Evolutionary conservation across 2,113 vertebrate genomes (phyloP), one percentile per base, ranked within the genome.

Genomic region (Empidonax alnorum): DNA sequence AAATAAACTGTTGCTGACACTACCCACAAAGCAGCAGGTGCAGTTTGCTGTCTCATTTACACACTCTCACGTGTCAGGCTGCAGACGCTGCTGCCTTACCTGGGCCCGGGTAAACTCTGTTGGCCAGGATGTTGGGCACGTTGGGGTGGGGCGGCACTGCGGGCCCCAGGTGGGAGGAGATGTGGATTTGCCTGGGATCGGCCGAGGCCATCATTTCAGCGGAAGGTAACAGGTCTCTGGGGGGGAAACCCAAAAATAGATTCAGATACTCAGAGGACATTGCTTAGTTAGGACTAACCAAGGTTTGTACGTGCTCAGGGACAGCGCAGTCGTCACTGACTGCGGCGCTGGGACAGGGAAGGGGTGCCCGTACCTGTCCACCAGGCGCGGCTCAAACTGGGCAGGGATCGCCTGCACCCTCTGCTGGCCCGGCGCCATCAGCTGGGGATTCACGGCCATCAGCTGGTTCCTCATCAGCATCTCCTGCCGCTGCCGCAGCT

Each of bases 401-500:
- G 98, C 24, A 2, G 98, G 98, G 56, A 99, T 97, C 3, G 98
- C 96, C 71, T 99, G 99, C 59, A 99, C 97, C 79, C 98, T 98
- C 96, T 98, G 99, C 95, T 98, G 99, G 10, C 97, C 97, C 66
- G 99, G 89, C 21, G 98, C 77, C 86, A 99, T 97, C 80, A 99
- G 95, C 96, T 99, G 98, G 22, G 99, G 98, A 63, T 99, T 98
- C 94, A 98, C 98, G 68, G 99, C 97, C 98, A 99, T 99, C 94
- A 95, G 9, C 96, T 99, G 98, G 95, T 99, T 99, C 95, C 99
- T 98, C 98, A 99, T 99, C 30, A 99, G 97, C 96, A 98, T 82
- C 97, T 99, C 99, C 93, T 98, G 98, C 90, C 98, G 98, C 97
- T 99, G 99, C 77, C 98, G 97, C 65, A 99, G 95, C 75, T 99